These are phyloP conservation scores for Crotalus viridis DNA, from an alignment of 2,113 vertebrate species.

Conservation along the genomic window DNA sequence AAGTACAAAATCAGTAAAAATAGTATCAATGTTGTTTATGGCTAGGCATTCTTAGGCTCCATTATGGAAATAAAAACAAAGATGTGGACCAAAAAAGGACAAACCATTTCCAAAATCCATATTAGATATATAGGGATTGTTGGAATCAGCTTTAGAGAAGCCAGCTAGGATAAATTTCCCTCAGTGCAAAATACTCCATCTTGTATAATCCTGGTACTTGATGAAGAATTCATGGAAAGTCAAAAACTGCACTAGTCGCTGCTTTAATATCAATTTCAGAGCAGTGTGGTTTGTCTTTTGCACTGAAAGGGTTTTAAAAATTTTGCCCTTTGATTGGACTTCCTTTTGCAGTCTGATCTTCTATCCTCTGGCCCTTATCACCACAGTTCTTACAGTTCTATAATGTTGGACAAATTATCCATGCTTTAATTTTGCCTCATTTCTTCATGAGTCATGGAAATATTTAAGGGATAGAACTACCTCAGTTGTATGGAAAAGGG, in stretches of 20 bases:
- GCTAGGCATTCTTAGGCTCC: slow-evolving; percentile 6
- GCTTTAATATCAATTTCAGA: slow-evolving; percentile 1
- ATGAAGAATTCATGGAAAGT: too few relatives aligned
- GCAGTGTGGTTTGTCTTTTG: slow-evolving; percentile 33
- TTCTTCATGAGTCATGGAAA: slow-evolving; percentile 39
- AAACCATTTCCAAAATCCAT: neutral
- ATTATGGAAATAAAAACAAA: neutral
- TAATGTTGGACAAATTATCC: slow-evolving; percentile 17
- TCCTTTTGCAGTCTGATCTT: neutral
- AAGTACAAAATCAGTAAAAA: slow-evolving; percentile 37
- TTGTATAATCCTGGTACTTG: neutral
- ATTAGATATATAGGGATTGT: neutral
- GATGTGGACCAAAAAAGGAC: neutral
- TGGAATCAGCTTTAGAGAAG: neutral
- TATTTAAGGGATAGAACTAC: neutral
- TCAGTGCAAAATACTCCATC: neutral
- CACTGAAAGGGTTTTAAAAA: slow-evolving; percentile 24
- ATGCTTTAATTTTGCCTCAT: slow-evolving; percentile 22
- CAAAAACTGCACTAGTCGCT: too few relatives aligned
- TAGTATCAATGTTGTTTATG: neutral
- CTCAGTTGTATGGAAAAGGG: slow-evolving; percentile 9
- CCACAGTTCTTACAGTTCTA: neutral
- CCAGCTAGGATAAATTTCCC: neutral
- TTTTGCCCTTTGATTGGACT: slow-evolving; percentile 8
- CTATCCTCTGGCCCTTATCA: slow-evolving; percentile 17